Evolutionary conservation across 2,888 invertebrate genomes (phyloP).

Genomic region (Melinopterus prodromus): DNA sequence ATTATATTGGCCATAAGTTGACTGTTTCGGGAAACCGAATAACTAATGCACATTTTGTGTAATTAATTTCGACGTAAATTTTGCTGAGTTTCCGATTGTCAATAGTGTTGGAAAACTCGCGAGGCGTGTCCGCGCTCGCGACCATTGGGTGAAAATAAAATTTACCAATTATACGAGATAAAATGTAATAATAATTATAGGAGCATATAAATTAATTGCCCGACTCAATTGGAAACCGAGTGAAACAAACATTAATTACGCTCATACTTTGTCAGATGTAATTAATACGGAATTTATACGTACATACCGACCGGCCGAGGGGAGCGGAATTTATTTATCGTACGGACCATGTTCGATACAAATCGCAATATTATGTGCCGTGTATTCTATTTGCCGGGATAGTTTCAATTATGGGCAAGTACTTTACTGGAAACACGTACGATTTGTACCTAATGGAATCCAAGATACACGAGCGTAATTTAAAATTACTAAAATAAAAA

Average conservation of each 20-base stretch:
- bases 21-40: too few species aligned
- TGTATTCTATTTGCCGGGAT: neutral
- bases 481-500: too few species aligned
- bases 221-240: slow-evolving; percentile 14
- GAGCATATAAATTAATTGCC: slow-evolving; percentile 23
- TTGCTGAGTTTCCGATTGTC: too few species aligned
- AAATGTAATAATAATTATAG: slow-evolving; percentile 24
- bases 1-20: too few species aligned
- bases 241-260: slow-evolving; percentile 25
- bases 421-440: neutral
- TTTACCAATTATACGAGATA: slow-evolving; percentile 22
- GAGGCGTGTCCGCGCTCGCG: neutral
- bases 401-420: neutral
- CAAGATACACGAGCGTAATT: too few species aligned
- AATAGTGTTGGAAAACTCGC: slow-evolving; percentile 8
- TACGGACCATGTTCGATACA: neutral
- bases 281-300: slow-evolving; percentile 17
- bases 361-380: neutral
- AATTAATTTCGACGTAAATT: too few species aligned
- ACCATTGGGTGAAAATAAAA: slow-evolving; percentile 4
- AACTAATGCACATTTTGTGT: too few species aligned
- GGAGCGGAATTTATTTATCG: neutral
- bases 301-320: neutral
- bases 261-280: slow-evolving; percentile 25
- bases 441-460: neutral